Evolutionary conservation across 2,113 vertebrate genomes (phyloP), one percentile per base, ranked within the genome.

Genomic region (Cryptomyrus ogoouensis): DNA sequence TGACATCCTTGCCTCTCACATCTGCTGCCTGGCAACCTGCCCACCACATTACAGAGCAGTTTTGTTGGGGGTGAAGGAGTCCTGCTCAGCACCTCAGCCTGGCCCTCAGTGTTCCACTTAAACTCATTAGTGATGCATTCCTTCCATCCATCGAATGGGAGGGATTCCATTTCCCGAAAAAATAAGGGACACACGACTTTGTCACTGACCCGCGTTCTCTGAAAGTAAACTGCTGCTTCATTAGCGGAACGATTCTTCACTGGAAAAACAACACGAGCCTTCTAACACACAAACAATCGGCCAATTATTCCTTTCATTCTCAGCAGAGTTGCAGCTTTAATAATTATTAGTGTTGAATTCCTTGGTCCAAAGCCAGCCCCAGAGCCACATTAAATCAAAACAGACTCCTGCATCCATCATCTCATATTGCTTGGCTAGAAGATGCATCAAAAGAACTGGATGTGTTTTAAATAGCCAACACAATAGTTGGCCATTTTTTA

Each of bases 41-140:
- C 89, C 58, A 21, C 56, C 27, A 6, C 85, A 13, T 39, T 90
- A 88, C 89, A 80, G 83, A 87, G 49, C 62, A 35, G 62, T 77
- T 77, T 66, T 77, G 89, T 70, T 77, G 47, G 35, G 49, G 84
- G 84, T 42, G 21, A 8, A 42, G 53, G 85, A 49, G 44, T 35
- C 62, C 42, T 9, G 84, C 47, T 62, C 85, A n/a, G 58, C 27
- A 21, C 35, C 84, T 74, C 84, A 21, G 84, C 35, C 62, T 7
- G 85, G 58, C 35, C 31, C 47, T 77, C 84, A 27, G 74, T 24
- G 46, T 88, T 88, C 86, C 80, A 56, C 66, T 80, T 53, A 74
- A 88, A 83, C 27, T 47, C 90, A 90, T 90, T 88, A 90, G 87
- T 9, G 70, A 83, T 66, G 87, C 90, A 90, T 90, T 90, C 70